These are phyloP conservation scores for Lineus longissimus DNA, from an alignment of 1,140 invertebrate genomes.

Conservation along the genomic window DNA sequence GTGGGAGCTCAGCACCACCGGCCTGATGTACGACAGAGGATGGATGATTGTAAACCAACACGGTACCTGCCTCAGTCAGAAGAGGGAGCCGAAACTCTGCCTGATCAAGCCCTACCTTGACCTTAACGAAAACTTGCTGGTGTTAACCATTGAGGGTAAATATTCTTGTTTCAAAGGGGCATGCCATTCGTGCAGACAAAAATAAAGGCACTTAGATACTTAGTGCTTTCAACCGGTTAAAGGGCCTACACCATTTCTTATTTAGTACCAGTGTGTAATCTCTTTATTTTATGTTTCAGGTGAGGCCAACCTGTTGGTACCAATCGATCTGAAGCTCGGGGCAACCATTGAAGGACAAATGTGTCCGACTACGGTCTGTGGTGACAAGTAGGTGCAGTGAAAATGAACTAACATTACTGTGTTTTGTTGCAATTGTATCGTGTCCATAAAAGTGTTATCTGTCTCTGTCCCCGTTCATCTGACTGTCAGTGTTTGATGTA, in stretches of 20 bases:
- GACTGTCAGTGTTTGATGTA: too few relatives aligned
- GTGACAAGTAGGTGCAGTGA: constrained; percentile 63
- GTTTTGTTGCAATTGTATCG: too few relatives aligned
- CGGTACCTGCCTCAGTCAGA: constrained; percentile 83
- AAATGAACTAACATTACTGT: too few relatives aligned
- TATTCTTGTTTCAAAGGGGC: constrained; percentile 28
- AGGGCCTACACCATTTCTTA: background rate
- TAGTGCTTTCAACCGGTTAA: background rate
- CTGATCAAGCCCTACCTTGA: constrained; percentile 73
- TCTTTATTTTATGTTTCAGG: background rate
- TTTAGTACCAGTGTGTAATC: too few relatives aligned
- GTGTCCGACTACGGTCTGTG: constrained; percentile 70
- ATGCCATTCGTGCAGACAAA: background rate
- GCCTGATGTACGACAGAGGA: constrained; percentile 81
- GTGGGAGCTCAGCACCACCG: constrained; percentile 72
- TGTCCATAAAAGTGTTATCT: too few relatives aligned
- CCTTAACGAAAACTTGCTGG: constrained; percentile 60
- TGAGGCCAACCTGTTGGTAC: background rate
- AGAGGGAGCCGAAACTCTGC: constrained; percentile 75
- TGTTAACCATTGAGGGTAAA: constrained; percentile 66
- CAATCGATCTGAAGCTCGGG: constrained; percentile 6
- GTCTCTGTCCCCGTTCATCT: too few relatives aligned
- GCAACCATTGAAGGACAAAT: constrained; percentile 16
- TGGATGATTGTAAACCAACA: constrained; percentile 84
- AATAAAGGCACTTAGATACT: background rate